phyloP scores from a whole-genome alignment of 2,888 invertebrate species.

The Boloria selene region DNA sequence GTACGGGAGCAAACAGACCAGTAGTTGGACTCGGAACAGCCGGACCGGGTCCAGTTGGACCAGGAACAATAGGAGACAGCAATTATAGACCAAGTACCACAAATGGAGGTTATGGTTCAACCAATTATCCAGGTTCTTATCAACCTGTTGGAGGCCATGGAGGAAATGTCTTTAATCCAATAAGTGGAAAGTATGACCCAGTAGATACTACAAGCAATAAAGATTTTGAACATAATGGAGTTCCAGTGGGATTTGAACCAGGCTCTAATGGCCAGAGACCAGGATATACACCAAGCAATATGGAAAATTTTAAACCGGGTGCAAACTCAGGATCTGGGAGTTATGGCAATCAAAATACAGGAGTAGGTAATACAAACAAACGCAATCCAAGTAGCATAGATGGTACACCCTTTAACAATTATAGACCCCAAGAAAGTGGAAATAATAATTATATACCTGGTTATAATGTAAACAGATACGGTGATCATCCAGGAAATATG shows the following conservation, averaged over 20 bases:
- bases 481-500: conserved; percentile 16
- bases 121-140: conserved; percentile 16
- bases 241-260: background rate
- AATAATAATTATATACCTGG: conserved; percentile 19
- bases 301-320: background rate
- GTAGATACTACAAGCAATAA: conserved; percentile 12
- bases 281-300: conserved; percentile 14
- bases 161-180: background rate
- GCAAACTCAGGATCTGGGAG: conserved; percentile 10
- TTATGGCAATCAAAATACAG: conserved; percentile 12
- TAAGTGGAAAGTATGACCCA: conserved; percentile 14
- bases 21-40: too few relatives aligned
- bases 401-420: background rate
- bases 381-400: background rate
- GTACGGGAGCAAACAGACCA: background rate
- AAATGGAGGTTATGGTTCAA: conserved; percentile 19
- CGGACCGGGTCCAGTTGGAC: background rate
- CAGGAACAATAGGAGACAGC: conserved; percentile 16
- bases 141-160: conserved; percentile 7
- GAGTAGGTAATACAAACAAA: background rate
- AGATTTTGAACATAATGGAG: conserved; percentile 14
- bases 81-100: conserved; percentile 28
- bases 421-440: background rate
- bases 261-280: background rate
- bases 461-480: conserved; percentile 7